Percentiles rank a stretch among this genome's conserved stretches.
phyloP scores from a whole-genome alignment of 2,888 invertebrate genomes.

The Dasypogon diadema region DNA sequence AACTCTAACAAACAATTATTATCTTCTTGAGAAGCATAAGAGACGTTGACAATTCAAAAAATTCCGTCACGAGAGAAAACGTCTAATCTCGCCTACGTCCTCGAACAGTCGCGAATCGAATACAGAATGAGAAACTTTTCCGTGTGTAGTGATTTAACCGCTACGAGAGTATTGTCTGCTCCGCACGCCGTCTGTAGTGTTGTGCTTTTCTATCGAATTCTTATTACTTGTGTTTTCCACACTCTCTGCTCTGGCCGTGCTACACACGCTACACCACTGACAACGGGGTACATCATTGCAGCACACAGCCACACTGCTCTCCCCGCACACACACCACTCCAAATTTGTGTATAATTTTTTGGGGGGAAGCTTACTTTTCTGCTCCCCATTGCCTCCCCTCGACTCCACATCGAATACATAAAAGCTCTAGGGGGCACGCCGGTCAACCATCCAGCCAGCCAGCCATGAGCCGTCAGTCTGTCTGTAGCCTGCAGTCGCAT shows the following conservation, averaged over 20 bases:
- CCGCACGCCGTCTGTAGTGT: slow-evolving; percentile 48
- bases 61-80: slow-evolving; percentile 58
- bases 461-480: slow-evolving; percentile 13
- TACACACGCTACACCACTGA: slow-evolving; percentile 9
- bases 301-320: slow-evolving; percentile 7
- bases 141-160: slow-evolving; percentile 53
- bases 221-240: slow-evolving; percentile 47
- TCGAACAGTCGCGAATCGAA: slow-evolving; percentile 69
- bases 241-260: background rate
- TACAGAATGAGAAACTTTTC: slow-evolving; percentile 65
- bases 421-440: slow-evolving; percentile 31
- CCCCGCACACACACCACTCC: background rate
- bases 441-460: slow-evolving; percentile 23
- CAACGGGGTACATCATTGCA: background rate
- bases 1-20: background rate
- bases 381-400: slow-evolving; percentile 13
- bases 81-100: slow-evolving; percentile 65
- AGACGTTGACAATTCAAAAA: slow-evolving; percentile 48
- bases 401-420: slow-evolving; percentile 6
- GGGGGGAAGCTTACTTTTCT: slow-evolving; percentile 41
- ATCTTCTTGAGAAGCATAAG: background rate
- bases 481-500: slow-evolving; percentile 26
- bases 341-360: slow-evolving; percentile 7
- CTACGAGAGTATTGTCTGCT: slow-evolving; percentile 48
- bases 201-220: slow-evolving; percentile 50